Conservation (phyloP, 1,140 invertebrate genomes). For the Nymphalis io region DNA sequence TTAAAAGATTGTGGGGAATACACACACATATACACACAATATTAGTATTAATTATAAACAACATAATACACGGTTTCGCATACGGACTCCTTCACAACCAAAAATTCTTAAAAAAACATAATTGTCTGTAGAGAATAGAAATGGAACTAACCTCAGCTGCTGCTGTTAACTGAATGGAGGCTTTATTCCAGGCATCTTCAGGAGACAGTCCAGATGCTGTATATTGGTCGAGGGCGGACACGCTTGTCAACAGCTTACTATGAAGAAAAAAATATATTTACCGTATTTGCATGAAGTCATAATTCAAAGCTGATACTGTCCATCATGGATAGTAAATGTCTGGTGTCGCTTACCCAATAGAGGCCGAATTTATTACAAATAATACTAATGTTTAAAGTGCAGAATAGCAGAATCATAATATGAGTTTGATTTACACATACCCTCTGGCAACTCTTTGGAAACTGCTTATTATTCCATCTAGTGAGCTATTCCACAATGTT, state of each 20-base stretch:
- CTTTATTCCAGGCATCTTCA: slow-evolving; percentile 92
- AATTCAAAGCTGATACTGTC: too few species aligned
- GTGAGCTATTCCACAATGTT: slow-evolving; percentile 82
- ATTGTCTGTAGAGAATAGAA: background rate
- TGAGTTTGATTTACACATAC: slow-evolving; percentile 76
- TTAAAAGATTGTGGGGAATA: too few species aligned
- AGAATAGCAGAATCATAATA: too few species aligned
- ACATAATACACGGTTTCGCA: too few species aligned
- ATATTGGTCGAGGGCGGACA: slow-evolving; percentile 83
- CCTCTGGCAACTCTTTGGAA: slow-evolving; percentile 86
- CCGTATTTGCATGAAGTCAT: too few species aligned
- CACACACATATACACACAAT: too few species aligned
- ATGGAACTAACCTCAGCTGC: slow-evolving; percentile 83
- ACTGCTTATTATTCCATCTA: slow-evolving; percentile 84
- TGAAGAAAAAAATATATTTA: slow-evolving; percentile 32
- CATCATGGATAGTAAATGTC: too few species aligned
- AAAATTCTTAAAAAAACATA: background rate
- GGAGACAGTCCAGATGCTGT: slow-evolving; percentile 81
- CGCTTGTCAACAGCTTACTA: slow-evolving; percentile 86
- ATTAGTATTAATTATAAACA: too few species aligned
- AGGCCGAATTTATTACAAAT: too few species aligned
- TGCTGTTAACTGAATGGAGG: slow-evolving; percentile 88
- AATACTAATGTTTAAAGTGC: too few species aligned
- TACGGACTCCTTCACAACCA: too few species aligned
- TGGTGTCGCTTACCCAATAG: too few species aligned